Conservation (phyloP, 2,797 vertebrate genomes). For the Lindbergichthys nudifrons region DNA sequence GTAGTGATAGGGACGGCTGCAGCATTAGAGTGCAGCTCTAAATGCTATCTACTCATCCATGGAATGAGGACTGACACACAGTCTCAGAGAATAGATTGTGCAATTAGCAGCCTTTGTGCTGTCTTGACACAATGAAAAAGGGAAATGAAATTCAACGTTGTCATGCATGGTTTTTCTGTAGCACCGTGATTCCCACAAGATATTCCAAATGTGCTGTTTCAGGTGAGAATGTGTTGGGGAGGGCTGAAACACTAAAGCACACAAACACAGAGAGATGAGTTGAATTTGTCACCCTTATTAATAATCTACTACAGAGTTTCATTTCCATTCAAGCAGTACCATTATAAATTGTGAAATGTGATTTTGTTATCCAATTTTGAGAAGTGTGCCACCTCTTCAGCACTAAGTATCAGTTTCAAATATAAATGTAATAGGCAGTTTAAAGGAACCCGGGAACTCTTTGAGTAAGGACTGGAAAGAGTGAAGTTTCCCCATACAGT, state of each 20-base stretch:
- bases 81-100: conserved; percentile 82
- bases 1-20: conserved; percentile 78
- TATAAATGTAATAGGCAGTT: conserved; percentile 35
- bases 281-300: conserved; percentile 54
- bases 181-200: conserved; percentile 64
- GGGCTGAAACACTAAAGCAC: conserved; percentile 36
- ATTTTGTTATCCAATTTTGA: conserved; percentile 11
- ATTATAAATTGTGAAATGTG: conserved; percentile 17
- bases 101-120: conserved; percentile 83
- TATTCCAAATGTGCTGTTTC: conserved; percentile 57
- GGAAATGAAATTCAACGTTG: conserved; percentile 80
- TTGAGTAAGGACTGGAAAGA: conserved; percentile 54
- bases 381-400: conserved; percentile 5
- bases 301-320: conserved; percentile 32
- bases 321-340: conserved; percentile 27
- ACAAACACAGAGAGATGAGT: conserved; percentile 15
- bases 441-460: conserved; percentile 64
- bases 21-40: conserved; percentile 81
- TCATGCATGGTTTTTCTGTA: conserved; percentile 61
- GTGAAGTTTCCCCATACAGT: conserved; percentile 38
- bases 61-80: conserved; percentile 85
- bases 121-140: conserved; percentile 81
- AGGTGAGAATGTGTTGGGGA: conserved; percentile 61
- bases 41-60: conserved; percentile 85
- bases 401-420: conserved; percentile 8